Evolutionary conservation across 1,140 invertebrate genomes (phyloP), one percentile per base, ranked within the genome.

Genomic region (Uloborus diversus): DNA sequence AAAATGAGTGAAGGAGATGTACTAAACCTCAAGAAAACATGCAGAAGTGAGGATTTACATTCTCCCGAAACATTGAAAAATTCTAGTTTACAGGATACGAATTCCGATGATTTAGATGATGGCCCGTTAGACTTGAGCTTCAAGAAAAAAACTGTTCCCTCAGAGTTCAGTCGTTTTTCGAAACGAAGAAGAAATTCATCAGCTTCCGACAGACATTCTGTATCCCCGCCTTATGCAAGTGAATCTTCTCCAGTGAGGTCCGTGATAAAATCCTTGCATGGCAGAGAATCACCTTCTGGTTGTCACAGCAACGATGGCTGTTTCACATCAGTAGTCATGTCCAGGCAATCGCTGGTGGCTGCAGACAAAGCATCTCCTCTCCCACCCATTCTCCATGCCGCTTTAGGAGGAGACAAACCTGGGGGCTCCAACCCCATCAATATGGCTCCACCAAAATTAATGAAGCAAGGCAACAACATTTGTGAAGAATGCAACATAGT

Each of bases 401-500:
- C 57, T 28, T n/a, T 23, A 30, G 5, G 11, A 20, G 51, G 4
- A 3, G 61, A 66, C 7, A 65, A 66, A 25, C 57, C 20, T 13
- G 20, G 7, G 1, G 13, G 56, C 14, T 13, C 49, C 2, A 9
- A 32, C n/a, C 27, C 51, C 3, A 42, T 62, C 14, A n/a, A n/a
- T n/a, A 68, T 85, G 51, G 83, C 83, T 27, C 82, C 84, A 7
- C 84, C 84, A 20, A 83, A 70, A 28, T 42, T 69, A 33, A 64
- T 64, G 65, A 85, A 83, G 59, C 91, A 94, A 86, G 93, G 92
- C 11, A 92, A 94, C 0, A 95, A 92, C 25, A 96, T 95, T 86
- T 98, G 96, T 87, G 92, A 94, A 83, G 96, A 98, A 83, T 98
- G 96, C 88, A 97, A 97, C 85, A 99, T 99, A 70, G 95, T 97